A percentile compares a stretch with the other conserved stretches of the same genome.
phyloP scores from a whole-genome alignment of 2,113 vertebrate species.

The Zapus hudsonius region DNA sequence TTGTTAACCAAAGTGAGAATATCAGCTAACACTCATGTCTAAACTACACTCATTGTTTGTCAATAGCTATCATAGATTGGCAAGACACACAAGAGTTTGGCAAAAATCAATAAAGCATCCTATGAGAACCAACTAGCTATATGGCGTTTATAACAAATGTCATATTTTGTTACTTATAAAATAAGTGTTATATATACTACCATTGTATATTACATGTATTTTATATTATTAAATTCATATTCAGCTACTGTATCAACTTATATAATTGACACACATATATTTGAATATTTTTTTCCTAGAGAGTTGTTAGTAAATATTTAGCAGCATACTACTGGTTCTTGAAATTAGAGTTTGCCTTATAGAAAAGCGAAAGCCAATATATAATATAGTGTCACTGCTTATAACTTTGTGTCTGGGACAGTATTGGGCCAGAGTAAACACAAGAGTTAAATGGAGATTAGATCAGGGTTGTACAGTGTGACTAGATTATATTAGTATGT shows the following conservation, averaged over 20 bases:
- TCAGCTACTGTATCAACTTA: not conserved
- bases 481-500: constrained; percentile 39
- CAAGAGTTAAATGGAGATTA: not conserved
- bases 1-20: constrained; percentile 26
- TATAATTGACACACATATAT: not conserved
- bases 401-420: not conserved
- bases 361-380: not conserved
- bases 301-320: not conserved
- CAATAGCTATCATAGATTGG: not conserved
- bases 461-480: not conserved
- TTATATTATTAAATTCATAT: not conserved
- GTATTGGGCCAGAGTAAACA: not conserved
- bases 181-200: not conserved
- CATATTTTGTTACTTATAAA: not conserved
- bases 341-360: not conserved
- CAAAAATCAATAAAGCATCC: constrained; percentile 31
- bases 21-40: not conserved
- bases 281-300: not conserved
- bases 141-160: not conserved
- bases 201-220: not conserved
- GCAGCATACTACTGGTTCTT: not conserved
- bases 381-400: not conserved
- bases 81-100: not conserved
- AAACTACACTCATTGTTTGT: not conserved
- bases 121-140: not conserved